Evolutionary conservation across 2,113 vertebrate genomes (phyloP).

Genomic region (Rattus norvegicus): DNA sequence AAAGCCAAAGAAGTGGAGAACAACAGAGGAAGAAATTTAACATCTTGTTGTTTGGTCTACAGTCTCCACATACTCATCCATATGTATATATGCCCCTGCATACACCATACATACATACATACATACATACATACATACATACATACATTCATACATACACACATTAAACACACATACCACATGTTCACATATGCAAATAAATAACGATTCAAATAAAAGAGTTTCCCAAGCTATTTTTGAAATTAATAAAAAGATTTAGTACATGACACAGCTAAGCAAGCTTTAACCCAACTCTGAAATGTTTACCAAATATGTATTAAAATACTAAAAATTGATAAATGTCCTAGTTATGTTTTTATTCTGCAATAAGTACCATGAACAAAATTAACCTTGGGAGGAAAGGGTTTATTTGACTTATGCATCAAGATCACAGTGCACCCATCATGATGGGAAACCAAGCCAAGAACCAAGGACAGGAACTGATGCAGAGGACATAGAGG

Average conservation of each 20-base stretch:
- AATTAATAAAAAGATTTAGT: background rate
- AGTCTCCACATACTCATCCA: background rate
- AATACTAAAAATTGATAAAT: background rate
- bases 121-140: background rate
- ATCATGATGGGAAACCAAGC: background rate
- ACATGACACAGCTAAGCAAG: background rate
- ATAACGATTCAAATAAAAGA: background rate
- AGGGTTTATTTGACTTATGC: background rate
- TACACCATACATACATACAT: background rate
- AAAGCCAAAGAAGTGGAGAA: background rate
- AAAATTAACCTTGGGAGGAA: background rate
- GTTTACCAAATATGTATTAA: background rate
- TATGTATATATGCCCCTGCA: background rate
- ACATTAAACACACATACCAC: background rate
- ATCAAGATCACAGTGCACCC: background rate
- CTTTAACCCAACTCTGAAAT: background rate
- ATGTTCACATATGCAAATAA: background rate
- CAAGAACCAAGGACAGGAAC: background rate
- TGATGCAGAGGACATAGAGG: background rate
- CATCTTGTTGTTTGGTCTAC: background rate
- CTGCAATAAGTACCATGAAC: background rate
- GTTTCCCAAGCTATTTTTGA: background rate
- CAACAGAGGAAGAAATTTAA: background rate
- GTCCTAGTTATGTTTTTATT: background rate
- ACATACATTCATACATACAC: background rate